Evolutionary conservation across 1,140 invertebrate species (phyloP).

Genomic region (Zaprionus ghesquierei): DNA sequence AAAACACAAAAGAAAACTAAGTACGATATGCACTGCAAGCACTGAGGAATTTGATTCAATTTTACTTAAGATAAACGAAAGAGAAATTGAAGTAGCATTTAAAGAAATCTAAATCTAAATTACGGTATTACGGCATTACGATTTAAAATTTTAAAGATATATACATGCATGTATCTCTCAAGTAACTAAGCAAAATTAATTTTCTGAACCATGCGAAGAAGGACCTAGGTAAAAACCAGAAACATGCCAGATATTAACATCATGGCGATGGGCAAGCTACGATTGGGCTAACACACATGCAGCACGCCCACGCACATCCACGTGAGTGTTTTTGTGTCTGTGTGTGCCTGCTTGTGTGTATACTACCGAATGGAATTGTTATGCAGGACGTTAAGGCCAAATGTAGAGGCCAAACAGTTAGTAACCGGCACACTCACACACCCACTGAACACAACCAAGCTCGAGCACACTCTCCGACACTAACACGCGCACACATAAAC

Average conservation of each 20-base stretch:
- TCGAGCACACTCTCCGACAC: neutral
- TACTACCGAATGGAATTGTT: constrained; percentile 11
- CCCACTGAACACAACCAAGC: neutral
- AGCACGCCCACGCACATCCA: neutral
- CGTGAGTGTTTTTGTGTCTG: too few relatives aligned
- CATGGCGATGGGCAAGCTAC: constrained; percentile 27
- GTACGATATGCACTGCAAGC: constrained; percentile 82
- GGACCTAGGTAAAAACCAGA: constrained; percentile 26
- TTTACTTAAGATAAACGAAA: constrained; percentile 78
- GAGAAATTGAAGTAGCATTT: constrained; percentile 66
- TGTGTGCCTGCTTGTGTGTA: too few relatives aligned
- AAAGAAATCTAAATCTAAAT: constrained; percentile 27
- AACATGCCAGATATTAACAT: neutral
- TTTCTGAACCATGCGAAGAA: constrained; percentile 36
- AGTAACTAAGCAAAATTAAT: constrained; percentile 19
- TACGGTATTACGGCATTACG: constrained; percentile 41
- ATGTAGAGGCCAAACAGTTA: constrained; percentile 11
- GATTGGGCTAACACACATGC: constrained; percentile 37
- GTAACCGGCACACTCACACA: constrained; percentile 16
- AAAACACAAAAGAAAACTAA: constrained; percentile 47
- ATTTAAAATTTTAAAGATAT: constrained; percentile 16
- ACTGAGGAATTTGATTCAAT: constrained; percentile 83
- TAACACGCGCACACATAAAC: neutral
- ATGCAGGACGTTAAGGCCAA: constrained; percentile 16
- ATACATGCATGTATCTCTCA: constrained; percentile 6